Percentiles rank a stretch among this genome's conserved stretches.
These are phyloP conservation scores for Argynnis bischoffii DNA, from an alignment of 2,888 invertebrate species.

Conservation along the genomic window DNA sequence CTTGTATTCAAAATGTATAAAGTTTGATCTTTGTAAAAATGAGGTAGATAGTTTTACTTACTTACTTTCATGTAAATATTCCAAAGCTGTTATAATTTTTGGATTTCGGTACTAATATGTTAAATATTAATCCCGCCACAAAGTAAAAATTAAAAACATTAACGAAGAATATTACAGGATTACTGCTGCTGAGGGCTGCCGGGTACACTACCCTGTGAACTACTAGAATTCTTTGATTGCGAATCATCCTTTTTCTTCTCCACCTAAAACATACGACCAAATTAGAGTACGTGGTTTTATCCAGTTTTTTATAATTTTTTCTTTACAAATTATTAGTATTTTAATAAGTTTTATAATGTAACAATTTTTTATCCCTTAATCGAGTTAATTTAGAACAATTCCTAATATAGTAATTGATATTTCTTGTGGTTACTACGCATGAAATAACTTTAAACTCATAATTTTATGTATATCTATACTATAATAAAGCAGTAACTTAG, in stretches of 20 bases:
- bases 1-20: constrained; percentile 60
- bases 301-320: too few relatives aligned
- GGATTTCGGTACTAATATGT: neutral
- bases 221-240: constrained; percentile 66
- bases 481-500: too few relatives aligned
- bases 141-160: constrained; percentile 27
- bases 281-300: too few relatives aligned
- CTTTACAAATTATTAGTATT: too few relatives aligned
- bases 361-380: too few relatives aligned
- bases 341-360: too few relatives aligned
- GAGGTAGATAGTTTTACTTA: constrained; percentile 59
- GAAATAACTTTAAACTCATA: too few relatives aligned
- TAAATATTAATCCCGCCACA: neutral
- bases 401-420: too few relatives aligned
- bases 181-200: constrained; percentile 57
- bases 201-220: constrained; percentile 66
- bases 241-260: constrained; percentile 71
- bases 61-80: constrained; percentile 16
- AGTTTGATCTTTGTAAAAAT: constrained; percentile 45
- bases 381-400: too few relatives aligned
- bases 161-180: constrained; percentile 22
- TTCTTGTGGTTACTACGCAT: too few relatives aligned
- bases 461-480: too few relatives aligned
- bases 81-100: neutral
- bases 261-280: constrained; percentile 53